Evolutionary conservation across 2,888 invertebrate genomes (phyloP).

Genomic region (Hydropsyche betteni): DNA sequence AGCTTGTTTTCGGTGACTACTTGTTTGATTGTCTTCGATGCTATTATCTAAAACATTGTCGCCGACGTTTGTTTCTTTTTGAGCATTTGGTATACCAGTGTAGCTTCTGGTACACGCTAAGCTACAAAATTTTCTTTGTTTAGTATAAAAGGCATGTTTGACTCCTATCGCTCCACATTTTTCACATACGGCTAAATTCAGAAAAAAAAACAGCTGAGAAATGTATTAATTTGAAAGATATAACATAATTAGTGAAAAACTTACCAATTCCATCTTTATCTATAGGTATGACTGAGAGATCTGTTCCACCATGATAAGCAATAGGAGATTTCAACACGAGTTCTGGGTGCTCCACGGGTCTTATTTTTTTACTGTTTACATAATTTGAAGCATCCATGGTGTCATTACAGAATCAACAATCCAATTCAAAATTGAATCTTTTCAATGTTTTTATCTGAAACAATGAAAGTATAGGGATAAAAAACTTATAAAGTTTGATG

Average conservation of each 20-base stretch:
- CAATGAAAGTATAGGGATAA: no score
- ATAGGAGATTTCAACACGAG: constrained; percentile 80
- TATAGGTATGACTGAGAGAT: constrained; percentile 86
- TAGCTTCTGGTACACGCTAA: constrained; percentile 77
- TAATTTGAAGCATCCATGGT: constrained; percentile 25
- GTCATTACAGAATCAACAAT: no score
- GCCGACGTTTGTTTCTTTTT: constrained; percentile 52
- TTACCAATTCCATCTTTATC: constrained; percentile 90
- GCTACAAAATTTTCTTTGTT: constrained; percentile 83
- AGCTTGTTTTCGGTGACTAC: constrained; percentile 35
- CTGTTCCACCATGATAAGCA: constrained; percentile 80
- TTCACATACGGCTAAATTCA: constrained; percentile 78
- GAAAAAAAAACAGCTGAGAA: constrained; percentile 33
- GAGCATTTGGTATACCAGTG: constrained; percentile 58
- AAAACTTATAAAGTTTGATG: no score
- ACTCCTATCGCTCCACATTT: constrained; percentile 87
- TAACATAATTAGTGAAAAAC: constrained; percentile 55
- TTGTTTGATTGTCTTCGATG: constrained; percentile 30
- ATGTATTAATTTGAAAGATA: background rate
- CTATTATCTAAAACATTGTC: constrained; percentile 58
- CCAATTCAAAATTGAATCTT: no score
- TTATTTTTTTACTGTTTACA: constrained; percentile 69
- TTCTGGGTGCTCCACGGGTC: constrained; percentile 78
- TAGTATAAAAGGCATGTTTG: constrained; percentile 86
- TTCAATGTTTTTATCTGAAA: no score